phyloP scores from a whole-genome alignment of 2,888 invertebrate species.

The Crioceris asparagi region DNA sequence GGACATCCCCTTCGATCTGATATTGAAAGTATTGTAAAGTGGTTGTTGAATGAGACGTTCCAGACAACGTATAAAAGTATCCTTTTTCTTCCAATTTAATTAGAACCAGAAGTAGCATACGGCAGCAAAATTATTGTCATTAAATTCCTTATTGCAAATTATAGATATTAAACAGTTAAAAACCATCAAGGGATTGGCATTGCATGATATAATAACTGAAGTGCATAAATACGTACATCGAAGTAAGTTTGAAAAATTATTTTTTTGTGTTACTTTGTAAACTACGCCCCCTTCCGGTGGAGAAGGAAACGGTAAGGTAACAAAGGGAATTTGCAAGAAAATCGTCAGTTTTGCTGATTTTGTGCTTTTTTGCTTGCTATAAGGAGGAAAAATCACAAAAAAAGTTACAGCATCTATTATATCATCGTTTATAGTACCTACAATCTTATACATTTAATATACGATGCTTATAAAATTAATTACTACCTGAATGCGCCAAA shows the following conservation, averaged over 20 bases:
- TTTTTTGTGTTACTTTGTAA: too few relatives aligned
- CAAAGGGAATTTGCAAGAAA: too few relatives aligned
- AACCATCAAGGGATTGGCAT: constrained; percentile 79
- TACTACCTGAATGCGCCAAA: too few relatives aligned
- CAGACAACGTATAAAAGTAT: constrained; percentile 65
- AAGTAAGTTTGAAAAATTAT: constrained; percentile 69
- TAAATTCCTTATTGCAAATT: constrained; percentile 10
- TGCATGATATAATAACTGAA: constrained; percentile 88
- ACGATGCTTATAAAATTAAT: too few relatives aligned
- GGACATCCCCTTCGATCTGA: constrained; percentile 90
- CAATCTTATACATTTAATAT: too few relatives aligned
- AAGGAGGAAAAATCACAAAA: too few relatives aligned
- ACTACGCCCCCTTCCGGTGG: too few relatives aligned
- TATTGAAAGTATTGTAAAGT: constrained; percentile 78
- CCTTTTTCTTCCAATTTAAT: constrained; percentile 9
- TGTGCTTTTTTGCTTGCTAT: too few relatives aligned
- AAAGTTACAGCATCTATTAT: too few relatives aligned
- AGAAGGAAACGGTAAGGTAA: too few relatives aligned
- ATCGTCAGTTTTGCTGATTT: too few relatives aligned
- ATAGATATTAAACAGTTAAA: constrained; percentile 74
- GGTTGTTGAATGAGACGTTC: constrained; percentile 72
- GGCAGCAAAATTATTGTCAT: neutral
- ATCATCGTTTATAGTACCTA: too few relatives aligned
- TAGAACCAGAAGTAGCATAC: neutral
- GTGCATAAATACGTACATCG: constrained; percentile 75